A percentile compares a stretch with the other conserved stretches of the same genome.
Conservation (phyloP, 2,113 vertebrate species). For the Thalassoma bifasciatum region DNA sequence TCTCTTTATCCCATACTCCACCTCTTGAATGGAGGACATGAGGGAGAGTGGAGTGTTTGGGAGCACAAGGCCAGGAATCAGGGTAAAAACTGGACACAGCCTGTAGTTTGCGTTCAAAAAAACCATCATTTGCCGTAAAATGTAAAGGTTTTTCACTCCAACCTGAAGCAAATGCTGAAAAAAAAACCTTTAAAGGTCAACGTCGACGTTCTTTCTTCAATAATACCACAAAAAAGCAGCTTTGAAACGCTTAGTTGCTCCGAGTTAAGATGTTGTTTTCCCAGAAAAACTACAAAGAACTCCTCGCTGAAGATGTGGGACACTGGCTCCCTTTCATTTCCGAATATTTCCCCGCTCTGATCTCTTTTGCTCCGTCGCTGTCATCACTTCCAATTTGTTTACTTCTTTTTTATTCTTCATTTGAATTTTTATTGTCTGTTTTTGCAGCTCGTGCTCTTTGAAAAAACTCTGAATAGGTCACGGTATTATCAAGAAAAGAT, state of each 20-base stretch:
- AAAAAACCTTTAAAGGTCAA: constrained; percentile 3
- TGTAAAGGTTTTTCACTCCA: not conserved
- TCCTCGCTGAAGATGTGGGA: constrained; percentile 40
- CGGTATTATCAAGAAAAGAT: constrained; percentile 1
- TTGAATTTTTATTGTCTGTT: not conserved
- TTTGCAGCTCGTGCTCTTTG: constrained; percentile 7
- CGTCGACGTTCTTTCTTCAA: constrained; percentile 5
- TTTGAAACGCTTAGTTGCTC: constrained; percentile 16
- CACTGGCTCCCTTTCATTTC: constrained; percentile 35
- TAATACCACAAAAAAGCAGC: constrained; percentile 24
- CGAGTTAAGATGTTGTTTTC: constrained; percentile 35
- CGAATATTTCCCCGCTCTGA: constrained; percentile 50
- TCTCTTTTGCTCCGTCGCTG: constrained; percentile 39
- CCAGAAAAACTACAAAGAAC: constrained; percentile 41
- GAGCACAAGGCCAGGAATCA: constrained; percentile 3
- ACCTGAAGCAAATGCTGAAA: too few species aligned
- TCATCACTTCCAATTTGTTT: constrained; percentile 52
- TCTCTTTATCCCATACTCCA: not conserved
- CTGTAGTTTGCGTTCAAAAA: too few species aligned
- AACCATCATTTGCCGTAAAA: not conserved
- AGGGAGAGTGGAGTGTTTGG: constrained; percentile 33
- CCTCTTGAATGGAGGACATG: constrained; percentile 35
- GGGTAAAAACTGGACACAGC: not conserved
- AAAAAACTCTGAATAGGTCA: constrained; percentile 1
- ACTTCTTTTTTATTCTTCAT: constrained; percentile 33